These are phyloP conservation scores for Australoheros scitulus DNA, from an alignment of 2,113 vertebrate genomes.

Conservation along the genomic window DNA sequence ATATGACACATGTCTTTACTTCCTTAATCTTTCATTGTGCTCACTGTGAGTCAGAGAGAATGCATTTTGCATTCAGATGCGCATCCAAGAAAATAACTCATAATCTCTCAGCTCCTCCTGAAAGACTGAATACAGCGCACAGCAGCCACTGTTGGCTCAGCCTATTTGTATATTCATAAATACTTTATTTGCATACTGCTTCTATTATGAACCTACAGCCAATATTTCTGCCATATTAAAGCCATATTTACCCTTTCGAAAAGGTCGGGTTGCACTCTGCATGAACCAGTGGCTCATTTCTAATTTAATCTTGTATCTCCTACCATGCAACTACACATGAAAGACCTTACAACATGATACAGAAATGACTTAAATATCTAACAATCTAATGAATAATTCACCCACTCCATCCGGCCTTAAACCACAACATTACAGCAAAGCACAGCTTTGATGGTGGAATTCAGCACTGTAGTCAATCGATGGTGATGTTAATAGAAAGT, in stretches of 20 bases:
- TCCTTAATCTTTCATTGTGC: slow-evolving; percentile 47
- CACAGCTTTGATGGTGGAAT: slow-evolving; percentile 32
- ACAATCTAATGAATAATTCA: slow-evolving; percentile 64
- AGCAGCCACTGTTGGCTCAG: slow-evolving; percentile 20
- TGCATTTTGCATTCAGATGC: slow-evolving; percentile 25
- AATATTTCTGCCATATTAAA: slow-evolving; percentile 52
- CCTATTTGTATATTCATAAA: slow-evolving; percentile 52
- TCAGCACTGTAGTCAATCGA: slow-evolving; percentile 12
- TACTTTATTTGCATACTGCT: slow-evolving; percentile 48
- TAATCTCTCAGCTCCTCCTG: slow-evolving; percentile 36
- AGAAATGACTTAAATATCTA: slow-evolving; percentile 53
- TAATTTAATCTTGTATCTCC: slow-evolving; percentile 39
- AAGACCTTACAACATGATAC: slow-evolving; percentile 39
- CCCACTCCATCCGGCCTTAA: slow-evolving; percentile 3
- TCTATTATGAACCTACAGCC: slow-evolving; percentile 24
- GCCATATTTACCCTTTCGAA: slow-evolving; percentile 41
- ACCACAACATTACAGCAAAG: neutral
- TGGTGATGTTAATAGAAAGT: slow-evolving; percentile 7
- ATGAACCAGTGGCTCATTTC: slow-evolving; percentile 54
- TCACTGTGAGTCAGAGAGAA: slow-evolving; percentile 24
- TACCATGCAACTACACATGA: slow-evolving; percentile 37
- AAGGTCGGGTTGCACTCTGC: slow-evolving; percentile 42
- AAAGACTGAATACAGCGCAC: slow-evolving; percentile 33
- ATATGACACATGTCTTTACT: slow-evolving; percentile 52
- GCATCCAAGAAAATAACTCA: slow-evolving; percentile 39